A percentile compares a stretch with the other conserved stretches of the same genome.
These are phyloP conservation scores for Torymus texanus DNA, from an alignment of 2,888 invertebrate genomes.

Conservation along the genomic window DNA sequence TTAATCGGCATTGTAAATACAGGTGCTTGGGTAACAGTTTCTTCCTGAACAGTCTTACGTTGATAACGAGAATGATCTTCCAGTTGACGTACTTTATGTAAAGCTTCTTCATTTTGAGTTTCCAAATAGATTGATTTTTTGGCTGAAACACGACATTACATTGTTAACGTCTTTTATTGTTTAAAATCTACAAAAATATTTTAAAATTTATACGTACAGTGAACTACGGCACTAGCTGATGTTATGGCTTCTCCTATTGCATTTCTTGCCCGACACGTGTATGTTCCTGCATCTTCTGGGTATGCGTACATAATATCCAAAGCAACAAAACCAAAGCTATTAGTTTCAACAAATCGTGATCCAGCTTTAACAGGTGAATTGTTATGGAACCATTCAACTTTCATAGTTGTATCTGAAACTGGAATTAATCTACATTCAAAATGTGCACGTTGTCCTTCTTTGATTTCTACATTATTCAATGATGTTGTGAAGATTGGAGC, in stretches of 20 bases:
- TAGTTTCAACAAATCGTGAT: conserved; percentile 95
- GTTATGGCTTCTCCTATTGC: conserved; percentile 94
- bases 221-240: conserved; percentile 89
- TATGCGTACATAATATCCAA: conserved; percentile 96
- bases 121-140: conserved; percentile 90
- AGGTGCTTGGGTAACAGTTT: conserved; percentile 89
- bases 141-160: conserved; percentile 69
- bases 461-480: conserved; percentile 92
- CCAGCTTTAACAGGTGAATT: conserved; percentile 93
- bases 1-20: conserved; percentile 94
- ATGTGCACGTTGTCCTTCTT: conserved; percentile 95
- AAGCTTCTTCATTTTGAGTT: conserved; percentile 90
- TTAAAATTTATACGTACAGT: conserved; percentile 78
- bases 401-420: conserved; percentile 94
- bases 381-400: conserved; percentile 97
- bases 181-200: conserved; percentile 2
- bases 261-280: conserved; percentile 95
- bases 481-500: conserved; percentile 96
- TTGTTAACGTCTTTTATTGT: conserved; percentile 19
- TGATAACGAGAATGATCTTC: conserved; percentile 88
- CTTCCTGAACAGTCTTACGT: conserved; percentile 85
- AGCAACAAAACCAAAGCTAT: conserved; percentile 98
- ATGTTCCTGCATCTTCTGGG: conserved; percentile 97
- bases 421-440: conserved; percentile 96
- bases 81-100: conserved; percentile 87